Evolutionary conservation across 2,888 invertebrate genomes (phyloP).

Genomic region (Strigamia crassipes): DNA sequence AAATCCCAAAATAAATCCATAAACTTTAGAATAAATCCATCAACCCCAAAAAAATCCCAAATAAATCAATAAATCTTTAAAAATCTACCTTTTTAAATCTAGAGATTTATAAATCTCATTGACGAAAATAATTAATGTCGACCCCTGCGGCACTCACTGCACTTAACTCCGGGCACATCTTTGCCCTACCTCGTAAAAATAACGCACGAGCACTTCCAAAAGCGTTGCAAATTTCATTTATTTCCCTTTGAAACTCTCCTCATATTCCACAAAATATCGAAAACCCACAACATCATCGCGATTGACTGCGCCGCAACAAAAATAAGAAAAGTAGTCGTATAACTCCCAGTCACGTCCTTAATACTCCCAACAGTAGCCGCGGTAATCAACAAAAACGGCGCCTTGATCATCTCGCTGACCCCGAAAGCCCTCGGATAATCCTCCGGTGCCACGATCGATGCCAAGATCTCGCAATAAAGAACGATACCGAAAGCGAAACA

Average conservation of each 20-base stretch:
- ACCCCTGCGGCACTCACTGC: too few relatives aligned
- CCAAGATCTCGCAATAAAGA: constrained; percentile 18
- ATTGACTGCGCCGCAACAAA: neutral
- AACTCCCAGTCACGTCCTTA: constrained; percentile 1
- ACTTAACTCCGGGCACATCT: too few relatives aligned
- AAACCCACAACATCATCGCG: neutral
- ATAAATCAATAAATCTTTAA: too few relatives aligned
- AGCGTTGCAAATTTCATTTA: neutral
- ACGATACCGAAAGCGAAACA: constrained; percentile 36
- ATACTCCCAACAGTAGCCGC: neutral
- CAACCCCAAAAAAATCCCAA: too few relatives aligned
- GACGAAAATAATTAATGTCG: too few relatives aligned
- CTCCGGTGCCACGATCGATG: neutral
- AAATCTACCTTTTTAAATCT: too few relatives aligned
- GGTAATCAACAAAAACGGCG: neutral
- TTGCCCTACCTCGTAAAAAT: too few relatives aligned
- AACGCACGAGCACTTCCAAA: neutral
- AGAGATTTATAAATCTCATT: too few relatives aligned
- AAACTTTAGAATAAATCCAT: too few relatives aligned
- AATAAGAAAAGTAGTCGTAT: neutral
- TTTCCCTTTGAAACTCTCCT: neutral
- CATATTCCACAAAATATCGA: neutral
- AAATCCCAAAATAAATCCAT: too few relatives aligned
- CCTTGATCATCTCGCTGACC: constrained; percentile 7
- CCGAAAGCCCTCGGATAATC: constrained; percentile 24